Conservation (phyloP, 2,797 vertebrate species). For the Cottoperca gobio region DNA sequence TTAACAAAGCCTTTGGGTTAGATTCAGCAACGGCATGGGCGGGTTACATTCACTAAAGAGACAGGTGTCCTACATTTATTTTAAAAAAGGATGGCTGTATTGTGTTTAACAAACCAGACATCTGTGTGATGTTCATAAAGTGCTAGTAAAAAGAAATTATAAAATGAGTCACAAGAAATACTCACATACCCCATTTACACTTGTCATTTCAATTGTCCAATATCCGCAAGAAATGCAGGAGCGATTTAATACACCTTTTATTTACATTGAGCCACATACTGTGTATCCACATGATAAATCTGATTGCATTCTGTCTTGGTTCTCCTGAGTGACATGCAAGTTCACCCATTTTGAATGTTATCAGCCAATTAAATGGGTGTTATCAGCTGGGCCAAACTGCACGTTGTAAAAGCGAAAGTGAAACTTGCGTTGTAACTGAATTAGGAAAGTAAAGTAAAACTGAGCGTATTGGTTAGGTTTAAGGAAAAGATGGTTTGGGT, state of each 20-base stretch:
- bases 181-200: background rate
- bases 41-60: constrained; percentile 18
- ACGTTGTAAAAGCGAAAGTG: too few relatives aligned
- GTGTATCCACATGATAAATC: background rate
- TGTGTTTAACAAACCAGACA: background rate
- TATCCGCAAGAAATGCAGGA: background rate
- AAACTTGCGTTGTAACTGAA: too few relatives aligned
- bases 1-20: constrained; percentile 49
- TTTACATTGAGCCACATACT: background rate
- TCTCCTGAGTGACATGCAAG: background rate
- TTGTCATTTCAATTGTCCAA: background rate
- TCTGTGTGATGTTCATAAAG: background rate
- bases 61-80: constrained; percentile 8
- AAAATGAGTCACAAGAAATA: background rate
- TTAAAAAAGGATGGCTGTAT: background rate
- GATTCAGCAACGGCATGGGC: constrained; percentile 28
- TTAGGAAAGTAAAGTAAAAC: too few relatives aligned
- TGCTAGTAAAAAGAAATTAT: background rate
- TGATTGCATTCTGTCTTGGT: background rate
- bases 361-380: too few relatives aligned
- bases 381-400: too few relatives aligned
- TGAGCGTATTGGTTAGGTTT: too few relatives aligned
- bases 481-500: too few relatives aligned
- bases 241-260: background rate
- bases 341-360: too few relatives aligned